Evolutionary conservation across 2,113 vertebrate species (phyloP).

Genomic region (Thalassoma bifasciatum): DNA sequence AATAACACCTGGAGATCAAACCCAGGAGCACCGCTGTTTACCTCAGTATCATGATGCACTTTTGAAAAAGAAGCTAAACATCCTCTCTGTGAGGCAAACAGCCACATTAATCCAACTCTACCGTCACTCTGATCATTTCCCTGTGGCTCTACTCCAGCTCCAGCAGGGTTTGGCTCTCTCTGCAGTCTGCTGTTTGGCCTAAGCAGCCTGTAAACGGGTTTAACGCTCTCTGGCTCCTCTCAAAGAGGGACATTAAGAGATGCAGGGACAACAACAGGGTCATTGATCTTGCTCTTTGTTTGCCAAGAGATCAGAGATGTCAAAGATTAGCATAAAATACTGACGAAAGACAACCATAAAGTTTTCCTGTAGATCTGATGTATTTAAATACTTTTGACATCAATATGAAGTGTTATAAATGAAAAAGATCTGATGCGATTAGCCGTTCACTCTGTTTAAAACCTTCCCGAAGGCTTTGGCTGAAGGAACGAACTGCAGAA

Average conservation of each 20-base stretch:
- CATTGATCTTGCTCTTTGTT: constrained; percentile 34
- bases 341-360: constrained; percentile 8
- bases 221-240: constrained; percentile 33
- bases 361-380: not conserved
- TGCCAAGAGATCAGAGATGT: constrained; percentile 26
- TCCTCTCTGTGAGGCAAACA: not conserved
- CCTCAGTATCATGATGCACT: constrained; percentile 1
- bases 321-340: constrained; percentile 4
- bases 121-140: constrained; percentile 38
- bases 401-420: not conserved
- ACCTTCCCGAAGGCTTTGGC: constrained; percentile 1
- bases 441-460: not conserved
- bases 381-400: constrained; percentile 4
- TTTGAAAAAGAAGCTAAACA: constrained; percentile 9
- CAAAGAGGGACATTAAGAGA: constrained; percentile 49
- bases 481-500: not conserved
- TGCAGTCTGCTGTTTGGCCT: constrained; percentile 21
- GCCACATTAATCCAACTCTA: constrained; percentile 13
- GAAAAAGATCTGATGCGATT: not conserved
- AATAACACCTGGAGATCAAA: not conserved
- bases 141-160: constrained; percentile 30
- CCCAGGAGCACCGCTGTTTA: not conserved
- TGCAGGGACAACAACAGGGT: constrained; percentile 34
- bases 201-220: constrained; percentile 13
- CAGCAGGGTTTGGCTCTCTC: constrained; percentile 7